phyloP scores from a whole-genome alignment of 2,113 vertebrate species.

The Pelusios castaneus region DNA sequence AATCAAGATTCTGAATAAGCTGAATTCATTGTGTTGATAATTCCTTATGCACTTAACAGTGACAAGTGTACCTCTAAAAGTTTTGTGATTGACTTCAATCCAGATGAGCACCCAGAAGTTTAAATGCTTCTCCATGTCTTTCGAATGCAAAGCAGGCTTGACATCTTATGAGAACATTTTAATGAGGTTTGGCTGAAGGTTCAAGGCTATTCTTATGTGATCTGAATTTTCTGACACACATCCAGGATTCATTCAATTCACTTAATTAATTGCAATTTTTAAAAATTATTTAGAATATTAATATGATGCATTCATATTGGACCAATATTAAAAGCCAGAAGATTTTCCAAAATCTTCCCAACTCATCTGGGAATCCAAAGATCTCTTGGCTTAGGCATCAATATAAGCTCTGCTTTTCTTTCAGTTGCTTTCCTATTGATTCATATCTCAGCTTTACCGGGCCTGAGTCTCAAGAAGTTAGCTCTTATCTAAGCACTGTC shows the following conservation, averaged over 20 bases:
- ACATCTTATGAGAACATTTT: not conserved
- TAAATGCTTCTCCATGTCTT: not conserved
- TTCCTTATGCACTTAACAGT: not conserved
- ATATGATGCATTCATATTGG: not conserved
- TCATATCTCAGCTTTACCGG: not conserved
- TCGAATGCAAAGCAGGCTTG: not conserved
- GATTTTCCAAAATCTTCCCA: not conserved
- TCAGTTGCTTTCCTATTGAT: not conserved
- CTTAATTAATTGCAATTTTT: not conserved
- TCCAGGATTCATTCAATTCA: not conserved
- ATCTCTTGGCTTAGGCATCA: not conserved
- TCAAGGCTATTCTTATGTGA: not conserved
- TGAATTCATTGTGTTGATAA: not conserved
- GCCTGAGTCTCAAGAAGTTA: not conserved
- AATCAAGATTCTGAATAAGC: not conserved
- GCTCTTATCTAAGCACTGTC: not conserved
- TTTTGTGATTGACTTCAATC: not conserved
- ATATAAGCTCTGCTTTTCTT: not conserved
- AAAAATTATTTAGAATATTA: not conserved
- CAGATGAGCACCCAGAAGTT: not conserved
- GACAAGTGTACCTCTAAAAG: not conserved
- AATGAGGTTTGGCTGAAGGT: not conserved
- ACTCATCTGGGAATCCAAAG: not conserved
- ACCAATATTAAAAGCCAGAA: not conserved
- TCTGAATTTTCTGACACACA: not conserved